Percentiles rank a stretch among this genome's conserved stretches.
These are phyloP conservation scores for Papilio xuthus DNA, from an alignment of 1,140 invertebrate genomes.

Conservation along the genomic window DNA sequence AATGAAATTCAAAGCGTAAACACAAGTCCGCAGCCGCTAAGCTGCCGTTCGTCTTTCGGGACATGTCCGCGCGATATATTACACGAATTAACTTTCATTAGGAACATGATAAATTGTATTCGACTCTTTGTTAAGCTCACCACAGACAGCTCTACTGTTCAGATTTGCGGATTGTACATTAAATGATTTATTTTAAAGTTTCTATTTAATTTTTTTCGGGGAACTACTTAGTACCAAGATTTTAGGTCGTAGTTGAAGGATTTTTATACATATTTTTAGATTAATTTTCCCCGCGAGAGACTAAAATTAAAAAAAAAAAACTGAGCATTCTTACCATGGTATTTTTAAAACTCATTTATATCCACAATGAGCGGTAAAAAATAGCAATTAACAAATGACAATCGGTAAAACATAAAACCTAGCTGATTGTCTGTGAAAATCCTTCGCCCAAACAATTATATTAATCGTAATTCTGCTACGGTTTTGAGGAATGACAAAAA, in stretches of 20 bases:
- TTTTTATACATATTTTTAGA: background rate
- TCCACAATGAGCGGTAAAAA: too few species aligned
- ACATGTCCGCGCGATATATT: slow-evolving; percentile 6
- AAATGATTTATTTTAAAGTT: background rate
- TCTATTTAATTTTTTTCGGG: background rate
- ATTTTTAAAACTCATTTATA: too few species aligned
- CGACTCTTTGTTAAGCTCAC: background rate
- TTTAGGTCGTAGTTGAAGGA: background rate
- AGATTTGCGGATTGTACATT: background rate
- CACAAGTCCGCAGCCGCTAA: background rate
- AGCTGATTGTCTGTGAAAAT: too few species aligned
- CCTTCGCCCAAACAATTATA: too few species aligned
- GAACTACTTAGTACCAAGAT: background rate
- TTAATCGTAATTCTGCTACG: too few species aligned
- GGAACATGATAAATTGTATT: slow-evolving; percentile 9
- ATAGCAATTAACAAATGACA: too few species aligned
- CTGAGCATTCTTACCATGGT: too few species aligned
- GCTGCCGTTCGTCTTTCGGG: background rate
- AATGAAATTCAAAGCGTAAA: slow-evolving; percentile 3
- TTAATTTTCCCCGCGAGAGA: too few species aligned
- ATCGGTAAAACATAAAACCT: too few species aligned
- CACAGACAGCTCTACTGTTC: background rate
- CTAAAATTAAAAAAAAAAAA: too few species aligned
- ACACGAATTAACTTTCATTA: slow-evolving; percentile 14
- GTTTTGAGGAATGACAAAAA: too few species aligned